Conservation (phyloP, 2,888 invertebrate genomes). For the Protonemura montana region DNA sequence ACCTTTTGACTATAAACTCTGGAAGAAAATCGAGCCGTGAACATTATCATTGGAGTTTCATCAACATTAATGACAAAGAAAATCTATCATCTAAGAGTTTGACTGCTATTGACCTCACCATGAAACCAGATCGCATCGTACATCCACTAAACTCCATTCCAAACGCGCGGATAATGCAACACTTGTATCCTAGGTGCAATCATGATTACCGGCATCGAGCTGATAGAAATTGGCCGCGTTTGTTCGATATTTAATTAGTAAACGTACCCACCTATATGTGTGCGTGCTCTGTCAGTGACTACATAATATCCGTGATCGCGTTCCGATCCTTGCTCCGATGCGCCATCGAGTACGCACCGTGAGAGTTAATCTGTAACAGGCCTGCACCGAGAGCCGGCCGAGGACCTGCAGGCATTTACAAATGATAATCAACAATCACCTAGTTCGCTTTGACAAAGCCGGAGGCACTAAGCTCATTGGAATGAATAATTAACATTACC, state of each 20-base stretch:
- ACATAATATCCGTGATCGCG: background rate
- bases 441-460: background rate
- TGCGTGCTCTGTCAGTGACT: no score
- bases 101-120: no score
- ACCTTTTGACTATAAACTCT: no score
- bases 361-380: background rate
- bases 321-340: no score
- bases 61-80: no score
- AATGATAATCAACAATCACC: background rate
- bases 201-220: background rate
- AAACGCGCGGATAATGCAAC: no score
- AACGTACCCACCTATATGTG: background rate
- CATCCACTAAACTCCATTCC: no score
- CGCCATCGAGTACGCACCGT: background rate
- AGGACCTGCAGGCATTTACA: background rate
- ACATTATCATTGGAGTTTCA: no score
- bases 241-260: background rate
- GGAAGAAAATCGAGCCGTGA: no score
- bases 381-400: background rate
- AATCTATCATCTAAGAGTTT: no score
- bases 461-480: background rate
- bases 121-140: no score
- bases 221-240: background rate
- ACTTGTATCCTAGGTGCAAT: background rate
- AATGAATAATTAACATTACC: conserved; percentile 12